A percentile compares a stretch with the other conserved stretches of the same genome.
Conservation (phyloP, 2,888 invertebrate genomes). For the Itoplectis maculator region DNA sequence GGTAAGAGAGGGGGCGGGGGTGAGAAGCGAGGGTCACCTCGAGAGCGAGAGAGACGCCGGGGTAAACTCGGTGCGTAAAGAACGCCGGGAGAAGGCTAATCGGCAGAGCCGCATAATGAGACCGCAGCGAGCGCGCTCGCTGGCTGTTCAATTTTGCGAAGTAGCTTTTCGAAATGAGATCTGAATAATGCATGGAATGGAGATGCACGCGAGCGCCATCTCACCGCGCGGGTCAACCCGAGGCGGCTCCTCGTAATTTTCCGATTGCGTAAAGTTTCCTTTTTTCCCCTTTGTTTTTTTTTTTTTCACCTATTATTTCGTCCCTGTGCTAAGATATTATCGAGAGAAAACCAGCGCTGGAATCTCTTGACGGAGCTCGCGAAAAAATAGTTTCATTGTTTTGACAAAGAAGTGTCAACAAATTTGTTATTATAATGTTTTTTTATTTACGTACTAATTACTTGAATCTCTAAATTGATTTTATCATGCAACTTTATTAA, state of each 20-base stretch:
- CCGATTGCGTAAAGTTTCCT: slow-evolving; percentile 68
- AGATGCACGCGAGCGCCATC: slow-evolving; percentile 64
- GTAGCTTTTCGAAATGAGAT: slow-evolving; percentile 72
- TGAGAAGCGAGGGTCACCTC: slow-evolving; percentile 30
- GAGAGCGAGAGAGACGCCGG: not conserved
- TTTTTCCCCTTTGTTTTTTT: no score
- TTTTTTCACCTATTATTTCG: no score
- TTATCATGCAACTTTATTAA: no score
- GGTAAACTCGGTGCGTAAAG: slow-evolving; percentile 28
- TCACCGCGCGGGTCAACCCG: slow-evolving; percentile 51
- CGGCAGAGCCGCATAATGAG: slow-evolving; percentile 69
- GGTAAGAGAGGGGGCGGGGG: no score
- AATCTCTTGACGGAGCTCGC: no score
- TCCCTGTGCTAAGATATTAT: no score
- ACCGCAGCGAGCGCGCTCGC: slow-evolving; percentile 39
- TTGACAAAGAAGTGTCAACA: no score
- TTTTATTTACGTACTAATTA: no score
- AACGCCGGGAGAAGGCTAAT: slow-evolving; percentile 63
- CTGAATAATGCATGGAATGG: slow-evolving; percentile 72
- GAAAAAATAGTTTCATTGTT: no score
- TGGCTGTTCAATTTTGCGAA: slow-evolving; percentile 71
- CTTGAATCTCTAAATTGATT: no score
- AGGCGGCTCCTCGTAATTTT: slow-evolving; percentile 66
- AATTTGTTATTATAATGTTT: no score
- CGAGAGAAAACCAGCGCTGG: no score